These are phyloP conservation scores for Thereva nobilitata DNA, from an alignment of 2,888 invertebrate genomes.

Conservation along the genomic window DNA sequence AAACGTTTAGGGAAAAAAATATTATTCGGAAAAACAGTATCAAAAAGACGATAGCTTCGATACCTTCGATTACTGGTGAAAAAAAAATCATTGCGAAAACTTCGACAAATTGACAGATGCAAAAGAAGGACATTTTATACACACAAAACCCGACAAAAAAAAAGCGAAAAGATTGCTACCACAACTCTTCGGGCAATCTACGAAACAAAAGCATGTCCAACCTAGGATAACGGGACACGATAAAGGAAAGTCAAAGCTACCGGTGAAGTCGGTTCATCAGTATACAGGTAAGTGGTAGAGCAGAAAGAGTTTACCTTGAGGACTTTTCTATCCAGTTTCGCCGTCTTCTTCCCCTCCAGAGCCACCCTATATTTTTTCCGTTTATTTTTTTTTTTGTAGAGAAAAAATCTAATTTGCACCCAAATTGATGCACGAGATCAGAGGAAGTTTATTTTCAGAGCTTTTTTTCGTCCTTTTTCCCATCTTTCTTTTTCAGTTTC, in stretches of 20 bases:
- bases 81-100: slow-evolving; percentile 32
- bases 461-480: slow-evolving; percentile 5
- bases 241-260: slow-evolving; percentile 1
- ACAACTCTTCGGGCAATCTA: slow-evolving; percentile 5
- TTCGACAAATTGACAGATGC: slow-evolving; percentile 21
- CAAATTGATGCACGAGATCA: slow-evolving; percentile 46
- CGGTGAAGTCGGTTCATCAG: not conserved
- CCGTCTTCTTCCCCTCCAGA: not conserved
- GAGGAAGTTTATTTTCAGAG: slow-evolving; percentile 40
- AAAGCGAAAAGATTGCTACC: not conserved
- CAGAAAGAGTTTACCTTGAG: too few species aligned
- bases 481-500: not conserved
- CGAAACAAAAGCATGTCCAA: slow-evolving; percentile 5
- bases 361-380: not conserved
- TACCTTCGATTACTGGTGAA: slow-evolving; percentile 18
- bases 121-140: not conserved
- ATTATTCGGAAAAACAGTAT: slow-evolving; percentile 21
- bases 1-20: slow-evolving; percentile 24
- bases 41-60: slow-evolving; percentile 24
- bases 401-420: slow-evolving; percentile 46
- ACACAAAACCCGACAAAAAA: too few species aligned
- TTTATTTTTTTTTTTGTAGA: not conserved
- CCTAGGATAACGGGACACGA: not conserved
- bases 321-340: not conserved
- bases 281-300: too few species aligned